phyloP scores from a whole-genome alignment of 2,113 vertebrate species.

The Catagonus wagneri region DNA sequence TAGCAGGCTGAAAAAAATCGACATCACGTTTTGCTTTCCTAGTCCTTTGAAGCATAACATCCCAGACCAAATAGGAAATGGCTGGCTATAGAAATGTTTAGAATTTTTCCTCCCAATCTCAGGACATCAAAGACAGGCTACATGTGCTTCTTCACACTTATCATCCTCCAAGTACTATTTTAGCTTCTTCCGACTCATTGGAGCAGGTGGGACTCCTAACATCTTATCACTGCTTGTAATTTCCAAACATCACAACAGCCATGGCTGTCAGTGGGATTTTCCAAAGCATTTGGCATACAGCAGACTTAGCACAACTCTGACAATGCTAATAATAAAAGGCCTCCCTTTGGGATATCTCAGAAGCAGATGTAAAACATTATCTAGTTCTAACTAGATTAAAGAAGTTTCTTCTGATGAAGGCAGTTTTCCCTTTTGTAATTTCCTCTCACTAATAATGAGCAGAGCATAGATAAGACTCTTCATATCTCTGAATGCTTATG shows the following conservation, averaged over 20 bases:
- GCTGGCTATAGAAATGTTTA: slow-evolving; percentile 17
- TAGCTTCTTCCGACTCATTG: not conserved
- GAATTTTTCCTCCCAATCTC: not conserved
- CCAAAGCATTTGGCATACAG: slow-evolving; percentile 41
- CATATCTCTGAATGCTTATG: not conserved
- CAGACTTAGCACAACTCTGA: slow-evolving; percentile 3
- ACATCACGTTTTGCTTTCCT: not conserved
- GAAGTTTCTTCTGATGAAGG: slow-evolving; percentile 61
- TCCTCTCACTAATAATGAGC: slow-evolving; percentile 45
- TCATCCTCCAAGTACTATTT: slow-evolving; percentile 44
- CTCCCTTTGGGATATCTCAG: slow-evolving; percentile 52
- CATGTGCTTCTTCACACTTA: slow-evolving; percentile 44
- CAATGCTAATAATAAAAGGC: slow-evolving; percentile 62
- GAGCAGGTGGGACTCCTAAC: slow-evolving; percentile 62
- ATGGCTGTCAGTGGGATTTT: slow-evolving; percentile 62
- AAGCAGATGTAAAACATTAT: slow-evolving; percentile 71
- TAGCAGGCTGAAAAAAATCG: not conserved
- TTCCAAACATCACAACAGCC: slow-evolving; percentile 39
- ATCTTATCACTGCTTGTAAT: slow-evolving; percentile 60
- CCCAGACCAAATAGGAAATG: not conserved
- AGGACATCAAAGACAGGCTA: not conserved
- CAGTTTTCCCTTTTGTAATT: slow-evolving; percentile 47
- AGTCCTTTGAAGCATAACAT: not conserved
- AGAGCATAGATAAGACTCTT: slow-evolving; percentile 22
- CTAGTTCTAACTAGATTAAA: slow-evolving; percentile 68